Base-by-base conservation (phyloP, 2,113 vertebrate genomes). In the Theropithecus gelada region DNA sequence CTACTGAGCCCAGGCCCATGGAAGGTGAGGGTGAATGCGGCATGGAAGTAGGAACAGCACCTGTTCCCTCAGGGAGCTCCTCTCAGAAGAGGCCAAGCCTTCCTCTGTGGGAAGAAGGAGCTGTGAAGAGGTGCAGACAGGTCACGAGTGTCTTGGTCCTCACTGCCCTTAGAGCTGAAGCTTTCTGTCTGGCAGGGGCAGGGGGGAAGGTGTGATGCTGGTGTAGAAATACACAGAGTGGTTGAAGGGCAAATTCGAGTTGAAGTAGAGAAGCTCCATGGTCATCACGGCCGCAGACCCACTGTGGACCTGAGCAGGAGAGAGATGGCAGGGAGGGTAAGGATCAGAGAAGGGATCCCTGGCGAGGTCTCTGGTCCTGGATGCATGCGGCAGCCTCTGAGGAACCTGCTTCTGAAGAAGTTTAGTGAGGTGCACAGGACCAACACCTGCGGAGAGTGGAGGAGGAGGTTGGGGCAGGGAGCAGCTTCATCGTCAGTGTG, bases 1-100 rank as follows among this genome's bases (percentile, higher is more conserved):
- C 40, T 70, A 3, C 40, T 68, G 23, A 72, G 40, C 11, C 50
- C n/a, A 52, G 32, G 23, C 22, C 18, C 0, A 9, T 43, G 90
- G 40, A 48, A 52, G 76, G 11, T 0, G 11, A 48, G 30, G 22
- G 16, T 18, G 66, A 30, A 3, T 14, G 0, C 8, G 3, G 1
- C 35, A 43, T 40, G 52, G 20, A 38, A 11, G 43, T 50, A 8
- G 50, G 32, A n/a, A 13, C 27, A 32, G 11, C 2, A 2, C 0
- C 0, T 1, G 9, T 72, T 50, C 40, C 30, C 45, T 2, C 1
- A 8, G 43, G 68, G 13, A 50, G 40, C 50, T 5, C 12, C 20
- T 8, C 3, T 50, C 16, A 0, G 20, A 8, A 59, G 16, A 13
- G 18, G n/a, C 4, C 3, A 12, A 10, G 0, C 13, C 45, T 38